Percentiles rank a stretch among this genome's conserved stretches.
Evolutionary conservation across 2,113 vertebrate species (phyloP).

Genomic region (Dasyprocta punctata): DNA sequence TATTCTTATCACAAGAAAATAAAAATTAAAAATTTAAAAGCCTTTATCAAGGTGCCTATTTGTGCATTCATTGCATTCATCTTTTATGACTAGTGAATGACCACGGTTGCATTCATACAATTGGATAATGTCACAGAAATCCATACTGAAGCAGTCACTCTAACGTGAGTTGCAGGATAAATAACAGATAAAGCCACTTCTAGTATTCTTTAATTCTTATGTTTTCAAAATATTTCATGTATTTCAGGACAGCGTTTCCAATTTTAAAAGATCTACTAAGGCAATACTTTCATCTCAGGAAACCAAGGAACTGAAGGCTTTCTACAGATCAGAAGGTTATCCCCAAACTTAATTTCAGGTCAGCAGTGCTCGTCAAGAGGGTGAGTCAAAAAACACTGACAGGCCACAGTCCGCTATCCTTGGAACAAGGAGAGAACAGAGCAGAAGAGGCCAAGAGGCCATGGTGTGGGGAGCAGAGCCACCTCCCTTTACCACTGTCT

Average conservation of each 20-base stretch:
- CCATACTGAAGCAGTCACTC: background rate
- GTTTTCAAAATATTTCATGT: slow-evolving; percentile 62
- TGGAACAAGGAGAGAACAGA: background rate
- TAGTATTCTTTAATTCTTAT: background rate
- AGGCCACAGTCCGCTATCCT: background rate
- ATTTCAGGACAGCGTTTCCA: slow-evolving; percentile 29
- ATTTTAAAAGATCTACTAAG: background rate
- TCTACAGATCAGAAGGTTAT: background rate
- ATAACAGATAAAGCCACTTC: background rate
- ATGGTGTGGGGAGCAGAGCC: background rate
- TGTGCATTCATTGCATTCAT: background rate
- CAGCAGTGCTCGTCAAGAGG: background rate
- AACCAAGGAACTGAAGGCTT: background rate
- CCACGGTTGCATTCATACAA: background rate
- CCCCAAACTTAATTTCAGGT: background rate
- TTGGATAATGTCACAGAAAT: background rate
- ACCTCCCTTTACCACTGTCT: background rate
- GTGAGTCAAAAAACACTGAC: background rate
- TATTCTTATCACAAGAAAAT: background rate
- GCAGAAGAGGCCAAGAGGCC: background rate
- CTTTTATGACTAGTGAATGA: background rate
- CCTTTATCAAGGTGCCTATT: background rate
- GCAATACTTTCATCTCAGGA: background rate
- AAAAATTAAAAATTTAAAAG: background rate
- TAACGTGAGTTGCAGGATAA: background rate